These are phyloP conservation scores for Epinotia nisella DNA, from an alignment of 2,888 invertebrate genomes.

Conservation along the genomic window DNA sequence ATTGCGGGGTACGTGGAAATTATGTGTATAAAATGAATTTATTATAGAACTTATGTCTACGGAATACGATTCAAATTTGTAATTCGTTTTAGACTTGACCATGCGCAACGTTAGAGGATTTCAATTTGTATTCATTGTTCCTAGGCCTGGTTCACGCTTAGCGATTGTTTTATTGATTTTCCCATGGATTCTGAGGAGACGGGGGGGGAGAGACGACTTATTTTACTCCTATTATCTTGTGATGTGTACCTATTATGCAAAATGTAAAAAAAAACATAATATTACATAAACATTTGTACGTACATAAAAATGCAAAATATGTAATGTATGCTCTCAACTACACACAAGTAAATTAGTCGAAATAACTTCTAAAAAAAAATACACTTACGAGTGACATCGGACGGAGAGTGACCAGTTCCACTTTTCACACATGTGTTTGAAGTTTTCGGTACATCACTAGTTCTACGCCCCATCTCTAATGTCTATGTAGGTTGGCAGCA, in stretches of 20 bases:
- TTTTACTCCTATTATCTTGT: slow-evolving; percentile 45
- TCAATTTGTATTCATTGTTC: slow-evolving; percentile 64
- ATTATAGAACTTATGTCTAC: slow-evolving; percentile 1
- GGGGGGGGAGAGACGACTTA: not conserved
- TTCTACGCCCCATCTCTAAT: no score
- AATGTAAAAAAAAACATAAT: no score
- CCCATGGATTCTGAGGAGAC: slow-evolving; percentile 40
- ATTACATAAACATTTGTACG: not conserved
- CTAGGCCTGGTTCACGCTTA: slow-evolving; percentile 37
- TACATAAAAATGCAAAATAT: no score
- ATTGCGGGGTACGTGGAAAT: slow-evolving; percentile 64
- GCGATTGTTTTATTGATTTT: slow-evolving; percentile 50
- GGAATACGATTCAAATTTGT: slow-evolving; percentile 9
- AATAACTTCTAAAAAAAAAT: no score
- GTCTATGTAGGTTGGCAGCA: no score
- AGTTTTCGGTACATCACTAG: no score
- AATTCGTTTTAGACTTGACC: slow-evolving; percentile 13
- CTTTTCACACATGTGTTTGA: not conserved
- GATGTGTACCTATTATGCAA: not conserved
- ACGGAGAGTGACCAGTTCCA: not conserved
- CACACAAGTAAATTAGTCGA: no score
- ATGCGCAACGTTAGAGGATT: slow-evolving; percentile 56
- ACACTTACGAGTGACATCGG: not conserved
- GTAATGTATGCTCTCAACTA: no score
- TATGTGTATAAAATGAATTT: slow-evolving; percentile 45